Evolutionary conservation across 2,797 vertebrate species (phyloP), one percentile per base, ranked within the genome.

Genomic region (Crocidura indochinensis): DNA sequence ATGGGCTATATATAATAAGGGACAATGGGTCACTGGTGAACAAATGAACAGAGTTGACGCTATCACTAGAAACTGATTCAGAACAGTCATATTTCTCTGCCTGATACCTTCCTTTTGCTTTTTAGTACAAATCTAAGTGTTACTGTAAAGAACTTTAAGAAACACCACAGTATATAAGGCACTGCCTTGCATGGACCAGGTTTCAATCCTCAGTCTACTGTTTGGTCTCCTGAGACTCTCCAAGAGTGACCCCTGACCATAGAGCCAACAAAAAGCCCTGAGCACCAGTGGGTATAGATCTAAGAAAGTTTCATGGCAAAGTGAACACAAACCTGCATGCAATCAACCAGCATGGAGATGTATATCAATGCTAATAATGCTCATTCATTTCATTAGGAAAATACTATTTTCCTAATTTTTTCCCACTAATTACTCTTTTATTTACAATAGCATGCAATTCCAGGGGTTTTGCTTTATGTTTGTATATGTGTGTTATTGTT

Each of bases 1-100:
- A 14, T 88, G 60, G 27, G 27, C 19, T 69, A 67, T 72, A 91
- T 69, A 67, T 72, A 91, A 24, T 68, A 74, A 91, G 24, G 6
- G 7, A 90, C 10, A 90, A 19, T n/a, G 84, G 49, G 68, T 22
- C 26, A 68, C 0, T 46, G 47, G 62, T 87, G 27, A 84, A 44
- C 51, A 87, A 53, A 38, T 46, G 19, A 46, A 84, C 38, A 27
- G 2, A 0, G 10, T 6, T 60, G 67, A 8, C 11, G 74, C 10
- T 78, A n/a, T n/a, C 14, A 5, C 1, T 68, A 5, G 47, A 19
- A 74, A 68, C 10, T 68, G 65, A 81, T 60, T 47, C 82, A 82
- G n/a, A 68, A 56, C 38, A 56, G 84, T 1, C 8, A 2, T 47
- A 19, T n/a, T 60, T 71, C 38, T 69, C 49, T 46, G 9, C 29